phyloP scores from a whole-genome alignment of 2,797 vertebrate species.

The Meda fulgida region DNA sequence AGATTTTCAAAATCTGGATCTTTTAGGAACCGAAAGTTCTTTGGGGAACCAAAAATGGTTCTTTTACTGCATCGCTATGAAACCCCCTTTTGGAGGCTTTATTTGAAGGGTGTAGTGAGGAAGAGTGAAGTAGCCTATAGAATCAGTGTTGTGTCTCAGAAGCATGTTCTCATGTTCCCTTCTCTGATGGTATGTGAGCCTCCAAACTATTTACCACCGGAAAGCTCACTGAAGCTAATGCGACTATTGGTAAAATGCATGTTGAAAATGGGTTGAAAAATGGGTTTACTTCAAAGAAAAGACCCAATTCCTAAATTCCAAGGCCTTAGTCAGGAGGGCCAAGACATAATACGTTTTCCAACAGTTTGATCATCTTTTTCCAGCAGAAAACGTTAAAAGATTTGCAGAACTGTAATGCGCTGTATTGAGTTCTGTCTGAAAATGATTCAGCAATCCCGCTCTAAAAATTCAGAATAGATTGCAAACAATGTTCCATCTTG shows the following conservation, averaged over 20 bases:
- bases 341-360: not conserved
- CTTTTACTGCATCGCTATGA: no score
- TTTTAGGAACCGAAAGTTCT: no score
- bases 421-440: no score
- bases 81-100: no score
- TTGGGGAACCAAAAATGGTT: no score
- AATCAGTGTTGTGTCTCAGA: slow-evolving; percentile 1
- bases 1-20: no score
- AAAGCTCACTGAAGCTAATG: not conserved
- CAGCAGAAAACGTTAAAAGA: no score
- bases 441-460: no score
- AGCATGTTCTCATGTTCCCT: slow-evolving; percentile 25
- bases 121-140: not conserved
- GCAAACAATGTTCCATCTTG: not conserved
- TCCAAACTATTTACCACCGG: slow-evolving; percentile 45
- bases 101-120: not conserved
- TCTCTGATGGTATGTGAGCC: slow-evolving; percentile 51
- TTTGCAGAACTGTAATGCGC: no score
- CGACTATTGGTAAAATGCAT: not conserved
- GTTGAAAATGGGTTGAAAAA: not conserved
- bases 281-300: not conserved
- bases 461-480: not conserved
- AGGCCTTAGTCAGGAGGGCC: not conserved
- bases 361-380: no score
- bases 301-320: not conserved